Conservation (phyloP, 2,888 invertebrate species). For the Dryococelus australis region DNA sequence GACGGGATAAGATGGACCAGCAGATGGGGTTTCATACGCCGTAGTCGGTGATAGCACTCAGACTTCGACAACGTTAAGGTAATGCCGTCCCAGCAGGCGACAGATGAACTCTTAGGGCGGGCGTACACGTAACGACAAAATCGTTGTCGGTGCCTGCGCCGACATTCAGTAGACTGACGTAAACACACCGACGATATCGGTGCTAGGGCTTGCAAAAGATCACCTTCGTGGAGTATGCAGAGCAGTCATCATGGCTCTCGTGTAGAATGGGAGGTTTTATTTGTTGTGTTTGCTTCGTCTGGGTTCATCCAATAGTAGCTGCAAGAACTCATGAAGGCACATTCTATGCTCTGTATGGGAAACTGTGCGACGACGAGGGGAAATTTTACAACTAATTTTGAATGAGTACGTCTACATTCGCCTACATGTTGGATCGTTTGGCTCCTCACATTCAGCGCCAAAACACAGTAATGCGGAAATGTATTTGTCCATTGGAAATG, state of each 20-base stretch:
- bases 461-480: conserved; percentile 17
- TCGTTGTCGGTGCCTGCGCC: neutral
- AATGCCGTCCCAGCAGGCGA: too few species aligned
- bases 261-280: neutral
- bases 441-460: neutral
- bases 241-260: neutral
- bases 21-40: too few species aligned
- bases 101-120: conserved; percentile 5
- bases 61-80: too few species aligned
- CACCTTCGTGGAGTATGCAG: neutral
- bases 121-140: neutral
- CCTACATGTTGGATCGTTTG: neutral
- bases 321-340: neutral
- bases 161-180: neutral
- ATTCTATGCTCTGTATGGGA: neutral
- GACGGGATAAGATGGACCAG: too few species aligned
- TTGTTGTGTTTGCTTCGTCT: neutral
- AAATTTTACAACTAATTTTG: neutral
- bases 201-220: neutral
- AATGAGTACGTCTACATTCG: neutral
- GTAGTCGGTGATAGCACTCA: too few species aligned
- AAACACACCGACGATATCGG: neutral
- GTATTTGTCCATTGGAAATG: conserved; percentile 6
- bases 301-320: neutral
- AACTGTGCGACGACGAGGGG: neutral